Evolutionary conservation across 1,140 invertebrate genomes (phyloP), one percentile per base, ranked within the genome.

Genomic region (Drosophila ogumai): DNA sequence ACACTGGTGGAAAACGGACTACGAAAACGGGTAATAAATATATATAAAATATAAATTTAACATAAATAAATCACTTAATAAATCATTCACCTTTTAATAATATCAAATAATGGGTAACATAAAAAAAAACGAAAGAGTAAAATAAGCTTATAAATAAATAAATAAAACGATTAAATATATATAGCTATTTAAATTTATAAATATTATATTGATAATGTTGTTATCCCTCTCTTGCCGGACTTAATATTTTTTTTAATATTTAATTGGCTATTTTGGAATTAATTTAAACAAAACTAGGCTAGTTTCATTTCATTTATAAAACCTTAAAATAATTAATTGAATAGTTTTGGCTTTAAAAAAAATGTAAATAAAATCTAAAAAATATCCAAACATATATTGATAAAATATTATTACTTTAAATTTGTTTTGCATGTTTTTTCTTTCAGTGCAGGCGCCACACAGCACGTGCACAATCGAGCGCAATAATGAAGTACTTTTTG

Each of bases 401-500:
- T 25, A 3, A 25, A 25, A 25, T 25, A 25, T 25, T 25, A 25
- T 25, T 25, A 25, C 5, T 25, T 25, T 25, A 4, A 3, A 0
- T 25, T 32, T n/a, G n/a, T 58, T 22, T n/a, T n/a, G 15, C 0
- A 12, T 17, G 0, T 6, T 64, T 55, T 22, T 56, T 55, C 32
- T 41, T 3, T 0, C 28, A 1, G 36, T 67, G 47, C 28, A 36
- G n/a, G 9, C 7, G 34, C 34, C 52, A 38, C 44, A 44, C 65
- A 75, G 67, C 47, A 72, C 73, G 66, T 75, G 75, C 79, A 82
- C 87, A 91, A 91, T 90, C 80, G 82, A 81, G 80, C 75, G 88
- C 80, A 84, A 91, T 91, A 91, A 91, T 91, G 88, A 91, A 91
- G 88, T 87, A 81, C 75, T 75, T 79, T 87, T 81, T 87, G 78